Conservation (phyloP, 2,888 invertebrate genomes). For the Ecdyonurus torrentis region DNA sequence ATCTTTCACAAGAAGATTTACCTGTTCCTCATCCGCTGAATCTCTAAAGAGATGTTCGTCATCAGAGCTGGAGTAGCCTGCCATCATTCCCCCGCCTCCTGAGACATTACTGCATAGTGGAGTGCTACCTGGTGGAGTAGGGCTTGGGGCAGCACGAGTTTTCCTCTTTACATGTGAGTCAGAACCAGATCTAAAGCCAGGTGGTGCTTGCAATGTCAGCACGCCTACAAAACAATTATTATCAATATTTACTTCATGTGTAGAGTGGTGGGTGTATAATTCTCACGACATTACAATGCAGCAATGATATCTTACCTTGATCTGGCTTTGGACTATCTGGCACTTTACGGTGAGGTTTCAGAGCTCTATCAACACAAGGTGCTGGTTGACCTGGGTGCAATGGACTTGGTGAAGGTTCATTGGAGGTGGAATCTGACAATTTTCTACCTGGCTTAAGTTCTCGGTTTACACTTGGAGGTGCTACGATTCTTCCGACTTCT, state of each 20-base stretch:
- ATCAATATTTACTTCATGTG: not conserved
- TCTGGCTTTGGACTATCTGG: conserved; percentile 22
- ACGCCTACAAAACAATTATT: conserved; percentile 14
- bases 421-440: conserved; percentile 7
- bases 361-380: conserved; percentile 61
- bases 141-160: conserved; percentile 35
- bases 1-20: too few relatives aligned
- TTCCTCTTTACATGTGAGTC: conserved; percentile 17
- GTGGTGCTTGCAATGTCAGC: conserved; percentile 26
- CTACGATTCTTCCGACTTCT: not conserved
- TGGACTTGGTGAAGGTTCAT: conserved; percentile 16
- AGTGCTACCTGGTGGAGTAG: conserved; percentile 27
- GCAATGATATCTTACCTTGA: not conserved
- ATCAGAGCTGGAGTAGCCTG: conserved; percentile 26
- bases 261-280: too few relatives aligned
- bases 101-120: conserved; percentile 9
- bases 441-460: conserved; percentile 9
- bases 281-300: not conserved
- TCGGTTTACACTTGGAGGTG: conserved; percentile 7
- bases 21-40: conserved; percentile 26
- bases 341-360: conserved; percentile 51
- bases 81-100: not conserved
- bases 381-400: conserved; percentile 23
- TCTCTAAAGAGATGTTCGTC: conserved; percentile 23
- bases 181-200: conserved; percentile 11